Base-by-base conservation (phyloP, 92 coral and sea anemone species). In the Metridium senile region DNA sequence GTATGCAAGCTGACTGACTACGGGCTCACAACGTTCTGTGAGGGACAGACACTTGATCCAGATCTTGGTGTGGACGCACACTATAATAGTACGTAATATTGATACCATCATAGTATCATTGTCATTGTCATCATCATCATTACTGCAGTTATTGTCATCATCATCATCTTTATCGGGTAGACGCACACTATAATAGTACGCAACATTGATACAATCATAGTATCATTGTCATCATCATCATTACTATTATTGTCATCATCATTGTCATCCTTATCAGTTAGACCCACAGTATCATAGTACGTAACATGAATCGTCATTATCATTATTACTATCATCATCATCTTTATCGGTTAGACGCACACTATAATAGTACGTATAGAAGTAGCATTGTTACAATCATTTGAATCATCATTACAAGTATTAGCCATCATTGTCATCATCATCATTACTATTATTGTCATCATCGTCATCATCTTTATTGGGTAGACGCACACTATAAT, bases 1-100 rank as follows among this genome's bases (percentile, higher is more conserved):
- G 97, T 91, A 32, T 90, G 97, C 72, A 94, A 94, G 70, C 63
- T 94, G 33, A 86, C 89, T 13, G 97, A 94, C 67, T 59, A 77
- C 61, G 98, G 98, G 47, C 93, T 94, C 58, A 65, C 45, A 30
- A 88, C 74, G 74, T 85, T 94, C 72, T 88, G 84, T 74, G 79
- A 86, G 74, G 90, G 89, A 21, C 93, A 91, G 76, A 79, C 76
- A 22, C 43, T 67, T 11, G 82, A 88, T 29, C 75, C 69, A 56
- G 82, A 88, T 20, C 29, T 87, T 33, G 93, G 98, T 2, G 58
- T 83, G 7, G 93, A 90, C 64, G 83, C 85, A 45, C 77, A 78
- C 17, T 90, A 79, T 28, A 58, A 74, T 34, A 62, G 79, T 74
- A 74, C 30, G 79, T 74, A 26, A 2, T 3, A 10, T 9, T 9